phyloP scores from a whole-genome alignment of 2,888 invertebrate species.

The Gryllus longicercus region DNA sequence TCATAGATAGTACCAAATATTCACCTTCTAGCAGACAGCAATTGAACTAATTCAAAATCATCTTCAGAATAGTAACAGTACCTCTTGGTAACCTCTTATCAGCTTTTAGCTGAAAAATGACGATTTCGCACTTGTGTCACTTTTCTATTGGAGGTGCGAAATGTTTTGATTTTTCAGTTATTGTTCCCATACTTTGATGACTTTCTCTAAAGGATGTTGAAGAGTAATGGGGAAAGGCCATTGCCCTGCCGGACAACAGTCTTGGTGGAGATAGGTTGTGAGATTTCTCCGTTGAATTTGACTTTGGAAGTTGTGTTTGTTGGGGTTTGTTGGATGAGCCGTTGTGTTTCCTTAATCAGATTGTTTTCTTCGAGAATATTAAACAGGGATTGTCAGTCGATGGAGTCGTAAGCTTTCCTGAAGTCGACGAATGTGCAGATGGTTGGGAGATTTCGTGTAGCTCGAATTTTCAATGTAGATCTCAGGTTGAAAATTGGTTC shows the following conservation, averaged over 20 bases:
- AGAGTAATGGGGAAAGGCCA: neutral
- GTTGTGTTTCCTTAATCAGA: neutral
- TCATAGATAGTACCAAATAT: too few species aligned
- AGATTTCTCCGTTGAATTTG: neutral
- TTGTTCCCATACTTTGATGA: too few species aligned
- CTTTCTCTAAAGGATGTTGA: neutral
- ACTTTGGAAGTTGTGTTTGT: neutral
- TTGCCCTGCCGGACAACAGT: neutral
- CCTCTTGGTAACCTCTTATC: too few species aligned
- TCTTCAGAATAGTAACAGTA: too few species aligned
- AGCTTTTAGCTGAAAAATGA: too few species aligned
- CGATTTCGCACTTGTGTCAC: too few species aligned
- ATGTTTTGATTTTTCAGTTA: too few species aligned
- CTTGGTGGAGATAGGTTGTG: neutral
- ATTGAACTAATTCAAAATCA: too few species aligned
- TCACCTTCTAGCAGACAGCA: too few species aligned
- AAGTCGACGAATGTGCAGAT: neutral
- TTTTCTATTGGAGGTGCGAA: too few species aligned
- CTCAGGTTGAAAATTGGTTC: neutral
- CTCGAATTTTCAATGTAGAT: slow-evolving; percentile 4
- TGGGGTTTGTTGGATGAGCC: neutral
- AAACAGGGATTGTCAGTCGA: neutral
- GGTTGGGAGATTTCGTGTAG: neutral
- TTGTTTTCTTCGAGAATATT: neutral
- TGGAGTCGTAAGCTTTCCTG: neutral